phyloP scores from a whole-genome alignment of 2,888 invertebrate genomes.

The Gibbula magus region DNA sequence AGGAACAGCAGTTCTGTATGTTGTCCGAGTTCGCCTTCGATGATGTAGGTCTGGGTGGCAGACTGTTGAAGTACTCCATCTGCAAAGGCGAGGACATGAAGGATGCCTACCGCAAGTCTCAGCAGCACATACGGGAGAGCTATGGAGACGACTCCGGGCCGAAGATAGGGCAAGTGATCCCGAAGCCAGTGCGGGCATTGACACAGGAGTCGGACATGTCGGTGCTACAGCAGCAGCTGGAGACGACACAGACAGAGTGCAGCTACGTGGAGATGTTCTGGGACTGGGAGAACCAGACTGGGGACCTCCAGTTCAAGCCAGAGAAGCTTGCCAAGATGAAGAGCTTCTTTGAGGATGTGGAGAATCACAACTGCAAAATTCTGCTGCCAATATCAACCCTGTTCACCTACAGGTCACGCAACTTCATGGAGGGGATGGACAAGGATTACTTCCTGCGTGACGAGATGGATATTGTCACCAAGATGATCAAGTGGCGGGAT shows the following conservation, averaged over 20 bases:
- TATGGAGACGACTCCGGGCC: slow-evolving; percentile 26
- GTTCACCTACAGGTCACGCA: slow-evolving; percentile 42
- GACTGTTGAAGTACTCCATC: slow-evolving; percentile 41
- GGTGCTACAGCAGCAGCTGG: slow-evolving; percentile 29
- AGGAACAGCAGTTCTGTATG: slow-evolving; percentile 46
- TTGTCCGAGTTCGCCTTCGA: slow-evolving; percentile 30
- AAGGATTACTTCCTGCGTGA: slow-evolving; percentile 43
- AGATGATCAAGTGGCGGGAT: slow-evolving; percentile 43
- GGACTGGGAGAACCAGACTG: slow-evolving; percentile 43
- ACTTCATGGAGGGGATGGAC: slow-evolving; percentile 39
- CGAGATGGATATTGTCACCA: slow-evolving; percentile 42
- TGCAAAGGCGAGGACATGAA: slow-evolving; percentile 39
- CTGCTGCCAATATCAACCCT: slow-evolving; percentile 46
- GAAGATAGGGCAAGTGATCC: slow-evolving; percentile 33
- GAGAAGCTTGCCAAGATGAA: slow-evolving; percentile 27
- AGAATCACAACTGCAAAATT: slow-evolving; percentile 29
- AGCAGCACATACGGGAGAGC: slow-evolving; percentile 29
- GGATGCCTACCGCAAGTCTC: slow-evolving; percentile 37
- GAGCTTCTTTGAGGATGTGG: slow-evolving; percentile 22
- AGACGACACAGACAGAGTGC: slow-evolving; percentile 32
- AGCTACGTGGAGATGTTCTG: slow-evolving; percentile 39
- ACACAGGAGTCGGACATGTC: slow-evolving; percentile 23
- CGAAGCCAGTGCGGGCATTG: slow-evolving; percentile 38
- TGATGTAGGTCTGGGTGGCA: slow-evolving; percentile 22
- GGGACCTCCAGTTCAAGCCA: slow-evolving; percentile 38